Evolutionary conservation across 2,113 vertebrate genomes (phyloP).

Genomic region (Podilymbus podiceps): DNA sequence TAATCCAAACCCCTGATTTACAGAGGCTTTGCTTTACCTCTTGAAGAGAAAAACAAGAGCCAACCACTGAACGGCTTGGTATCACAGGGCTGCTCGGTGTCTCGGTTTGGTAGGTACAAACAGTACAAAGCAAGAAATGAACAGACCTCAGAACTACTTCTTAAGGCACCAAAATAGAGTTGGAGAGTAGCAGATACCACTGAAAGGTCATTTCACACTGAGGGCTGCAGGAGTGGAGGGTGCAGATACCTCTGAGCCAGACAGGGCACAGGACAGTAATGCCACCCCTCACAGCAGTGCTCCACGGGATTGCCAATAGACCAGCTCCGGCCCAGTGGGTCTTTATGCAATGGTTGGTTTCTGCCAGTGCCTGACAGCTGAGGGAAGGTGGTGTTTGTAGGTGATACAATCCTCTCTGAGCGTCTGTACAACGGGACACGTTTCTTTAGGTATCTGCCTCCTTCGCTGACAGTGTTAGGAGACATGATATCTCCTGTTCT

Average conservation of each 20-base stretch:
- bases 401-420: neutral
- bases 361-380: neutral
- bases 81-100: neutral
- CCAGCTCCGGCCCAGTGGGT: neutral
- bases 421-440: neutral
- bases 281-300: neutral
- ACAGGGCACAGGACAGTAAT: accelerated
- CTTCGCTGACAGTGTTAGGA: neutral
- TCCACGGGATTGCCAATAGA: neutral
- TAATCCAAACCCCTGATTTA: neutral
- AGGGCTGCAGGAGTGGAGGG: neutral
- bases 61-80: accelerated
- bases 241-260: neutral
- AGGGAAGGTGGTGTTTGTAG: neutral
- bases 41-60: neutral
- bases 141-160: neutral
- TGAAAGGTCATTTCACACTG: neutral
- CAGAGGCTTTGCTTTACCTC: neutral
- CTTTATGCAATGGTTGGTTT: neutral
- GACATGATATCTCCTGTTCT: neutral
- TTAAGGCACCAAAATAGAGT: neutral
- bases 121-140: neutral
- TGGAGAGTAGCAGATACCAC: too few relatives aligned
- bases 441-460: neutral
- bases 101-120: neutral